These are phyloP conservation scores for Pseudorectes ferrugineus DNA, from an alignment of 2,113 vertebrate genomes.

Conservation along the genomic window DNA sequence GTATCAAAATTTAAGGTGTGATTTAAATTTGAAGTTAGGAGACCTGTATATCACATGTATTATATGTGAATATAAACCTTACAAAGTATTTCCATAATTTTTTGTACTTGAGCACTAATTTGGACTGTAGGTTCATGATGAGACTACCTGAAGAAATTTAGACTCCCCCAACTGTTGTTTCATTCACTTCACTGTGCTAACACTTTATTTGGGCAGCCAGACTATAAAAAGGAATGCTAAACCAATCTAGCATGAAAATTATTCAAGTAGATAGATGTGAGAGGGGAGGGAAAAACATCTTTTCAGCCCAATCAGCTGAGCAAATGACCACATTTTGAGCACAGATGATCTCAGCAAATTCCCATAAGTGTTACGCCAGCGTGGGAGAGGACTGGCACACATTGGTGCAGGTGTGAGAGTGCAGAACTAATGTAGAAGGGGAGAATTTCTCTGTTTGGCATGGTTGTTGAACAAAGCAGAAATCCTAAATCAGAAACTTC, in stretches of 20 bases:
- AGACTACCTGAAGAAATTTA: background rate
- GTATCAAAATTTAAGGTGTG: background rate
- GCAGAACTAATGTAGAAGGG: background rate
- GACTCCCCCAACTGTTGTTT: background rate
- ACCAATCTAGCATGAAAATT: background rate
- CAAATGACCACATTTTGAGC: background rate
- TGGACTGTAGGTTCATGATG: background rate
- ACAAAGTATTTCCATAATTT: background rate
- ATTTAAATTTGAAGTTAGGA: background rate
- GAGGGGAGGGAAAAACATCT: background rate
- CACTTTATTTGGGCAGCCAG: background rate
- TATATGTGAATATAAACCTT: background rate
- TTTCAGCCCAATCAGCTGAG: background rate
- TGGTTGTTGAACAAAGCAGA: background rate
- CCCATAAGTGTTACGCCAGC: background rate
- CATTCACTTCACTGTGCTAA: background rate
- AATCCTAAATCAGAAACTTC: background rate
- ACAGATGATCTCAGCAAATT: background rate
- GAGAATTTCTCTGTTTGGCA: background rate
- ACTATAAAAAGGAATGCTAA: background rate
- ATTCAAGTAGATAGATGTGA: background rate
- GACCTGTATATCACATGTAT: background rate
- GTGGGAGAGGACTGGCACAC: background rate
- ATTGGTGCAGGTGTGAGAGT: background rate
- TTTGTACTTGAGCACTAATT: background rate